Evolutionary conservation across 2,797 vertebrate genomes (phyloP).

Genomic region (Momotus momota): DNA sequence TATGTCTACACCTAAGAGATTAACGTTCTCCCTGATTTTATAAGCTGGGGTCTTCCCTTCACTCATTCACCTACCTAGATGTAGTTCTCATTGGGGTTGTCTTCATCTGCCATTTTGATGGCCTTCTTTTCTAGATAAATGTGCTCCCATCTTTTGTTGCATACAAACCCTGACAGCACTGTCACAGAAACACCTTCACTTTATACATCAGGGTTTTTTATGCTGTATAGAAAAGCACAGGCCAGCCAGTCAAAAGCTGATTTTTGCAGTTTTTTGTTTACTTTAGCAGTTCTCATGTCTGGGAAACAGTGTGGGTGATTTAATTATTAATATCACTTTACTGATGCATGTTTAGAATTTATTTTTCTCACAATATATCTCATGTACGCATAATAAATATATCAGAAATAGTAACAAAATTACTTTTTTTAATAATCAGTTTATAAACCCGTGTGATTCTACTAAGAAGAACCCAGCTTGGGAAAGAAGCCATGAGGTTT

Average conservation of each 20-base stretch:
- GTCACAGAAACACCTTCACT: background rate
- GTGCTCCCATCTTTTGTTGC: background rate
- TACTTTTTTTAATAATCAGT: constrained; percentile 21
- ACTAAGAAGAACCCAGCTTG: constrained; percentile 31
- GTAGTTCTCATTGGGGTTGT: background rate
- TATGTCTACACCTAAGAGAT: background rate
- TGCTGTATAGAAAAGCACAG: background rate
- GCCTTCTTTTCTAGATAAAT: background rate
- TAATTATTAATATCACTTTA: constrained; percentile 13
- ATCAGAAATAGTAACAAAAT: constrained; percentile 29
- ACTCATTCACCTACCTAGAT: background rate
- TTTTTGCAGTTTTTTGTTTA: background rate
- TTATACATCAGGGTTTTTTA: rapidly evolving
- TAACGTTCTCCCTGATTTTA: background rate
- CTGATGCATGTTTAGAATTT: background rate
- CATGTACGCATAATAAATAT: constrained; percentile 16
- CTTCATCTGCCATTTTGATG: background rate
- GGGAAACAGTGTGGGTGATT: background rate
- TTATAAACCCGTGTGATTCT: constrained; percentile 39
- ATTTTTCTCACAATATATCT: background rate
- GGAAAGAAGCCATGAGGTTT: constrained; percentile 38
- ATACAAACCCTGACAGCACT: background rate
- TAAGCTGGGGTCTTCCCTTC: background rate
- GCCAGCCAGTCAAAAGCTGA: background rate
- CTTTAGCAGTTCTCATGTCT: background rate